Evolutionary conservation across 1,140 invertebrate genomes (phyloP), one percentile per base, ranked within the genome.

Genomic region (Cyclargus thomasi): DNA sequence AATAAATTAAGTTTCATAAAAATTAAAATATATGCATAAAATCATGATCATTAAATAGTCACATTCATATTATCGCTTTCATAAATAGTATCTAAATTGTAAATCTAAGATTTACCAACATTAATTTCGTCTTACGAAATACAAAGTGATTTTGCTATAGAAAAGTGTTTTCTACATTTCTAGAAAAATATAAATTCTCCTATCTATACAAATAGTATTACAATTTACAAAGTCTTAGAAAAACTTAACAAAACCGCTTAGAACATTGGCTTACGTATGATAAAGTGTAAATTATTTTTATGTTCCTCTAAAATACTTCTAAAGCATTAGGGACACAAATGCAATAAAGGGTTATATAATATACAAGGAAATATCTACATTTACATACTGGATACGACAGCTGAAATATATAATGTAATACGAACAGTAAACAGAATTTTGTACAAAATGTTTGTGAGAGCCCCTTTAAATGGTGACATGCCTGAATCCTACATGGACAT

Each of bases 31-130:
- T 11, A 47, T 47, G 6, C 14, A 3, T 11, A 11, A 14, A 47
- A 47, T 11, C 39, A 16, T 14, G 11, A 47, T 16, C 6, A 47
- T 16, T 11, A 47, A 47, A 47, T 47, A n/a, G n/a, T n/a, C 14
- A 14, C 39, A 47, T 35, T 5, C 8, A 35, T 35, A 14, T 47
- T 47, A 47, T 47, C 14, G 39, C 8, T 47, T 16, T 47, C 2
- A 47, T 47, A 47, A 47, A 47, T 47, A 47, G 10, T 47, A 47
- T 47, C 39, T 47, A 47, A 47, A 47, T 16, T 47, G 39, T 47
- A 47, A 47, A 47, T 47, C 39, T 47, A 47, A 47, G 39, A 47
- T 47, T 47, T 47, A 47, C 39, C 39, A 47, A 47, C 39, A 47
- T 47, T 47, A 47, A 47, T 47, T 47, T 47, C 39, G 39, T 47